Conservation (phyloP, 2,888 invertebrate genomes). For the Leptinotarsa tumamoca region DNA sequence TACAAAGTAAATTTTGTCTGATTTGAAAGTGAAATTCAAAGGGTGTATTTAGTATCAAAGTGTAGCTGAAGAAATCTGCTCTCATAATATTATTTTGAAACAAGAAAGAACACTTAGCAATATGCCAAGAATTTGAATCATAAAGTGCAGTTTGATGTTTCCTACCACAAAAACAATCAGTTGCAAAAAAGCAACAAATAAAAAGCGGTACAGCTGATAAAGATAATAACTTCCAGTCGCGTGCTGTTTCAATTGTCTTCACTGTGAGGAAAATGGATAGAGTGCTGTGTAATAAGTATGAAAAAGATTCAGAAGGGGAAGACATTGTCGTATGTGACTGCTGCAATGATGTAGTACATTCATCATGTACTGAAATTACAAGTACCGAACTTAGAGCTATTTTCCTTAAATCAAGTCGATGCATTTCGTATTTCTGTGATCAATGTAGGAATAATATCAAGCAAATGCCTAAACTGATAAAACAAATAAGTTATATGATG, state of each 20-base stretch:
- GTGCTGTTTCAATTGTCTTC: conserved; percentile 2
- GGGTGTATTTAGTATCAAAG: not conserved
- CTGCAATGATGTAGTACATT: too few relatives aligned
- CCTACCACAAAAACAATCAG: conserved; percentile 7
- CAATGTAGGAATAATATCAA: too few relatives aligned
- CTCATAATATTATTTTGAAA: conserved; percentile 3
- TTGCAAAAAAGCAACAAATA: conserved; percentile 5
- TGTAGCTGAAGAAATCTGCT: conserved; percentile 7
- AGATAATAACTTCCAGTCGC: conserved; percentile 7
- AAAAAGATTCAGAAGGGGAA: conserved; percentile 6
- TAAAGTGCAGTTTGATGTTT: conserved; percentile 5
- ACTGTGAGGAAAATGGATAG: conserved; percentile 9
- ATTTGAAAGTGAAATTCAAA: not conserved
- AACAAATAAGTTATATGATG: too few relatives aligned
- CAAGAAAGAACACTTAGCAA: not conserved
- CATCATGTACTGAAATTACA: too few relatives aligned
- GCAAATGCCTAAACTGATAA: too few relatives aligned
- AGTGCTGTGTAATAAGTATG: conserved; percentile 8
- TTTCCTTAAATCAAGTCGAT: too few relatives aligned
- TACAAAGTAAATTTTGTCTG: not conserved
- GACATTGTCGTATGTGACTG: not conserved
- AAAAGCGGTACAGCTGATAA: conserved; percentile 3
- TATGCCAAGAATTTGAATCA: conserved; percentile 4
- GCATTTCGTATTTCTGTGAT: too few relatives aligned
- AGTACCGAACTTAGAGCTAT: too few relatives aligned